phyloP scores from a whole-genome alignment of 1,140 invertebrate genomes.

The Hylaeus anthracinus region DNA sequence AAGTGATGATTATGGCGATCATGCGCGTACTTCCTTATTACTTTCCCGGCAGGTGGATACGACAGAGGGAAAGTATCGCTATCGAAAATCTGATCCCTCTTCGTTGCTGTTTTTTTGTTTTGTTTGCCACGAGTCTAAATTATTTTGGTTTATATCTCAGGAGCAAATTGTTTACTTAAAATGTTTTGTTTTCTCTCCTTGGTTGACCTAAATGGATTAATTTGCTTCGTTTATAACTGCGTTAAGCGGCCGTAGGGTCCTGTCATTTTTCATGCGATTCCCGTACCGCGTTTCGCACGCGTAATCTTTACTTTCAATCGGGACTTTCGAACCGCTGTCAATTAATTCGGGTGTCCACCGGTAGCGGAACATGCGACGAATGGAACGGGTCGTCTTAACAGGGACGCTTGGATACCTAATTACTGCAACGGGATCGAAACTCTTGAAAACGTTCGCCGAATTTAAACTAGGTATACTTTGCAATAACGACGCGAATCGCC shows the following conservation, averaged over 20 bases:
- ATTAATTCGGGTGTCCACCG: slow-evolving; percentile 27
- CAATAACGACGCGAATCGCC: too few relatives aligned
- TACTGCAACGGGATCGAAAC: neutral
- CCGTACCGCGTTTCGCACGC: neutral
- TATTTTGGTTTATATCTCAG: too few relatives aligned
- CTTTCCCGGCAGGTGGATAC: too few relatives aligned
- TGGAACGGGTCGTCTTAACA: slow-evolving; percentile 20
- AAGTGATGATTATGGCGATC: neutral
- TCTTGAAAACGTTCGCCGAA: too few relatives aligned
- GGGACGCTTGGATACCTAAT: neutral
- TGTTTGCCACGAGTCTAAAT: too few relatives aligned
- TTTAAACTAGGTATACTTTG: too few relatives aligned
- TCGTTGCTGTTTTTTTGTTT: too few relatives aligned
- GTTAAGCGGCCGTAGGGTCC: slow-evolving; percentile 8
- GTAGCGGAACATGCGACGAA: neutral
- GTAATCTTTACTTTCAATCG: slow-evolving; percentile 40
- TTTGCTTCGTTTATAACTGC: slow-evolving; percentile 25
- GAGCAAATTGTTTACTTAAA: too few relatives aligned
- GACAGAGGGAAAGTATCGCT: too few relatives aligned
- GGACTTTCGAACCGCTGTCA: slow-evolving; percentile 29
- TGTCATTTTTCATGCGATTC: slow-evolving; percentile 35
- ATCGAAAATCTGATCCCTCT: too few relatives aligned
- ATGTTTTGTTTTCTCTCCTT: neutral
- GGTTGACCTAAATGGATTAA: slow-evolving; percentile 15
- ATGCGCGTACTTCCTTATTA: too few relatives aligned